These are phyloP conservation scores for Sipunculus nudus DNA, from an alignment of 2,888 invertebrate species.

Conservation along the genomic window DNA sequence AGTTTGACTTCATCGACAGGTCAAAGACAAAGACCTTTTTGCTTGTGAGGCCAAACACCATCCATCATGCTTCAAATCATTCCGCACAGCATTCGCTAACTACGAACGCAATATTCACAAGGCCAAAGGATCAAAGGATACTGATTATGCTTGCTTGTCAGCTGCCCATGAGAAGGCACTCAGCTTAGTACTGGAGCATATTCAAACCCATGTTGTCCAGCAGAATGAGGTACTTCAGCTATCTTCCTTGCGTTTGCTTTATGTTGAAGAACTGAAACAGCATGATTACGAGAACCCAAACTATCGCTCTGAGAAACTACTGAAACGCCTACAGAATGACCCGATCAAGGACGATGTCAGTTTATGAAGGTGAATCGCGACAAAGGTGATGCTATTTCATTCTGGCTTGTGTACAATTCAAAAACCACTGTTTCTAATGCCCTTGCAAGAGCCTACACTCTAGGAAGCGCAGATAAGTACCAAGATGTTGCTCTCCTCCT, in stretches of 20 bases:
- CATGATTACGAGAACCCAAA: neutral
- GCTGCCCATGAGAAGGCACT: neutral
- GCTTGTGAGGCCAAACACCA: slow-evolving; percentile 2
- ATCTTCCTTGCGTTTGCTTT: neutral
- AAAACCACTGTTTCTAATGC: no score
- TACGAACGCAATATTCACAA: neutral
- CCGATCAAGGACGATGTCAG: neutral
- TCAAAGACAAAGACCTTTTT: neutral
- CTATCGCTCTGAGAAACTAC: slow-evolving; percentile 4
- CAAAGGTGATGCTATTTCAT: no score
- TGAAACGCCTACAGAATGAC: neutral
- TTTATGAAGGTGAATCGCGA: no score
- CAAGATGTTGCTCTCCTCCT: no score
- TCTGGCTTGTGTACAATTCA: no score
- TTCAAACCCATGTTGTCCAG: neutral
- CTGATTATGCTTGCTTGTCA: neutral
- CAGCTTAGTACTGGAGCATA: neutral
- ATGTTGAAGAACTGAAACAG: neutral
- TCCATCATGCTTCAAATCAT: neutral
- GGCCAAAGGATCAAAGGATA: neutral
- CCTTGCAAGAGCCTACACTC: no score
- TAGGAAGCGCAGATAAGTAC: no score
- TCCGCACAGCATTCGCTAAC: slow-evolving; percentile 1
- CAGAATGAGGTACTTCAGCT: neutral
- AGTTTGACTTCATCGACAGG: neutral